Evolutionary conservation across 2,888 invertebrate species (phyloP), one percentile per base, ranked within the genome.

Genomic region (Bugula neritina): DNA sequence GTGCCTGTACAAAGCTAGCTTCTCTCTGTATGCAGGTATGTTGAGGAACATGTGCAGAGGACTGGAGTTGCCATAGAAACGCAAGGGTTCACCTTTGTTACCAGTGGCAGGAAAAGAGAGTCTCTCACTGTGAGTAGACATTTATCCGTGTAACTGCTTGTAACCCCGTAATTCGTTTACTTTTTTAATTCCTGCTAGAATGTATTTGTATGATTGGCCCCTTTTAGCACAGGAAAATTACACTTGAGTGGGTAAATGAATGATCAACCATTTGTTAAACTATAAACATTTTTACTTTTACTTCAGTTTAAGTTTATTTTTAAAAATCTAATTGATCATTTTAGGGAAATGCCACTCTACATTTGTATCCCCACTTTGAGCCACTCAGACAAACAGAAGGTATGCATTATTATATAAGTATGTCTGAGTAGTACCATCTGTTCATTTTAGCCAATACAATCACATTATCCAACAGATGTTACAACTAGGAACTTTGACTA

Each of bases 41-140:
- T 88, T 73, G 87, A 87, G 75, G 87, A 88, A 76, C 86, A 87
- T 79, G 86, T 88, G 2, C 87, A 87, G 77, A 85, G 84, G 75
- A 87, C 87, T 31, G 88, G 88, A 21, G 88, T 88, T 71, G 88
- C 88, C n/a, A 88, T 88, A 75, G 88, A 88, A 78, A 88, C 88
- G 0, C 87, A 88, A 77, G 88, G 88, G 0, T 87, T 88, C 77
- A 85, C 86, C 54, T 85, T 88, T 77, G 86, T 88, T 21, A 87
- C 87, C 0, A 87, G 86, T 79, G 88, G 88, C 21, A 82, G 85
- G 73, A 87, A 86, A 76, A 79, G 88, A 74, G 88, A 88, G 78
- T 86, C 87, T 10, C 82, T 88, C 3, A 87, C 87, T 73, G 87
- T 84, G 75, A 78, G 81, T 77, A 43, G 23, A 43, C n/a, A n/a